Evolutionary conservation across 2,888 invertebrate species (phyloP).

Genomic region (Drosophila nigricruria): DNA sequence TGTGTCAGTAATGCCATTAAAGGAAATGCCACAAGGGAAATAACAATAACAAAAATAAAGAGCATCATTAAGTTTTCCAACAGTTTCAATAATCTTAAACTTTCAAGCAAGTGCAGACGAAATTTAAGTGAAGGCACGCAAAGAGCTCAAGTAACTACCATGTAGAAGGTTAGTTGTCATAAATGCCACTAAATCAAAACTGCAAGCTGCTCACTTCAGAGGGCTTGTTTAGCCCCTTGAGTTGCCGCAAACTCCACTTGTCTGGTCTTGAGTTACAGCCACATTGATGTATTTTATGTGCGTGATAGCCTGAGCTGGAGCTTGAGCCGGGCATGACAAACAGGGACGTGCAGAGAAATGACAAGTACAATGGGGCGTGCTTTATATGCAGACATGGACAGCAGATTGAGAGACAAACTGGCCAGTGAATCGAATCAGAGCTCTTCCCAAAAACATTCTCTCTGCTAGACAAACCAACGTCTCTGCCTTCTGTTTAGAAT

Average conservation of each 20-base stretch:
- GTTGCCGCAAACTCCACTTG: constrained; percentile 56
- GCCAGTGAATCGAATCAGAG: constrained; percentile 56
- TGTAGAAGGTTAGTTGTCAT: constrained; percentile 54
- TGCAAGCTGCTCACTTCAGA: constrained; percentile 48
- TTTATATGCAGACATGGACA: constrained; percentile 77
- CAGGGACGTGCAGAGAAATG: constrained; percentile 71
- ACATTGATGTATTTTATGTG: constrained; percentile 71
- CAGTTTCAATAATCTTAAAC: constrained; percentile 51
- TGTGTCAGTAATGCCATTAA: constrained; percentile 19
- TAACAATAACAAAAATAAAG: constrained; percentile 30
- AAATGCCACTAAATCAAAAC: constrained; percentile 75
- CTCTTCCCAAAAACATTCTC: constrained; percentile 44
- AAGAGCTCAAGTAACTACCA: constrained; percentile 30
- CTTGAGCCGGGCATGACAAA: constrained; percentile 51
- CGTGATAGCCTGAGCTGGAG: constrained; percentile 32
- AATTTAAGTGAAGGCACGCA: constrained; percentile 33
- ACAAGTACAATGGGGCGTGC: constrained; percentile 72
- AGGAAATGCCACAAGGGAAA: constrained; percentile 25
- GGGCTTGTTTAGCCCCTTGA: constrained; percentile 41
- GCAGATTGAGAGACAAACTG: constrained; percentile 66
- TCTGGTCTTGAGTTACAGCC: constrained; percentile 48
- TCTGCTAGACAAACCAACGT: constrained; percentile 33
- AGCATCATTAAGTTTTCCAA: constrained; percentile 55
- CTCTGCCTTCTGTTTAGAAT: constrained; percentile 61
- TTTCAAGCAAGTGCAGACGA: constrained; percentile 16